Evolutionary conservation across 2,113 vertebrate genomes (phyloP), one percentile per base, ranked within the genome.

Genomic region (Dicentrarchus labrax): DNA sequence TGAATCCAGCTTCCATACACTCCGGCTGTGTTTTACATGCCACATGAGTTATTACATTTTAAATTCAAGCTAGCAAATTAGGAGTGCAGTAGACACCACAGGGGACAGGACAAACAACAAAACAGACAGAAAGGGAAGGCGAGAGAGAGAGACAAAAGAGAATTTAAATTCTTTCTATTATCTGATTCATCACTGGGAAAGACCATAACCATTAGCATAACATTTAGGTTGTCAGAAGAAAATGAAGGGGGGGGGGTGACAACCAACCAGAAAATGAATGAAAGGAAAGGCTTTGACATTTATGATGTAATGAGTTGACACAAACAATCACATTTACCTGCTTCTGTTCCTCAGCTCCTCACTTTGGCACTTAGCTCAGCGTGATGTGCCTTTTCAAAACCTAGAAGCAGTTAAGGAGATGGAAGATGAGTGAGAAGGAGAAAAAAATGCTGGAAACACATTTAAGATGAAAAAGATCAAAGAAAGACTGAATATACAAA

Each of bases 341-440:
- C 78, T 7, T 7, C 43, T 22, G n/a, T n/a, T 60, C 4, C 62
- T 57, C 56, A 15, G 48, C 61, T 65, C 38, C 51, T 13, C 39
- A 47, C 38, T 67, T 2, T 50, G 16, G 74, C 81, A 75, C 75
- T 82, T 72, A n/a, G n/a, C 71, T 45, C 68, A 64, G 64, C 10
- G 0, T 72, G 69, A 45, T 12, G 45, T 17, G 36, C 3, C 8
- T 77, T 73, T 64, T 61, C 21, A 21, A 22, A 57, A 47, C 8
- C 0, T 1, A 11, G 8, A 41, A 13, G 59, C 36, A 4, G 57
- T 8, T 8, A 17, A 47, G 22, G 24, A 41, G 39, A 62, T 5
- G 8, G 57, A 21, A 4, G 36, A 6, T 2, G 62, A 21, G 10
- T 1, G 24, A 24, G 41, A 43, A 41, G 5, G 50, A 39, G 19